Base-by-base conservation (phyloP, 2,113 vertebrate genomes). In the Ophthalmotilapia sp. region DNA sequence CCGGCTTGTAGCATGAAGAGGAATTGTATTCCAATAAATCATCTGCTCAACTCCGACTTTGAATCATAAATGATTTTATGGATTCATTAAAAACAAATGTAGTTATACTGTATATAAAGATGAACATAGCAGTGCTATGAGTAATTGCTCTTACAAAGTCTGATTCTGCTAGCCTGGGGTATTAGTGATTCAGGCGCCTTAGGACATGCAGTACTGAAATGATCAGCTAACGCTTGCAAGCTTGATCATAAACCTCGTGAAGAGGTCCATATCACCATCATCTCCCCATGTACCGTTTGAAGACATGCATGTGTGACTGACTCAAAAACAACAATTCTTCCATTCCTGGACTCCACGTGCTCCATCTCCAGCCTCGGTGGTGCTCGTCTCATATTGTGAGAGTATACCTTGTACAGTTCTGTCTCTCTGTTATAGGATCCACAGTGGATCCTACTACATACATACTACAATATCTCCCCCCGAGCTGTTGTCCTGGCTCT, bases 1-100 rank as follows among this genome's bases (percentile, higher is more conserved):
- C 14, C 53, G 21, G 26, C 23, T 31, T 29, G 23, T 47, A 10
- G 23, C 70, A 45, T 11, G 23, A 29, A 75, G 42, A 75, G 21
- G 23, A 45, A 73, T 5, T 15, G 0, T 47, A 19, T 75, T 75
- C 9, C 68, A 75, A 26, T 75, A 47, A 75, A 47, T 26, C 14
- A 17, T 0, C 9, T 47, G 21, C 40, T 47, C 47, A 47, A 49
- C 15, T 31, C 70, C 0, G 23, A 19, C 42, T 5, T 12, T 19
- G 15, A 49, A 0, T 77, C 45, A 75, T 75, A 29, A 49, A 49
- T 7, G 9, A 31, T 31, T 75, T 47, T 45, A 47, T 47, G 21
- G 40, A 1, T 29, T 73, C 9, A 47, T 47, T 60, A 17, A 47
- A 47, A 47, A 47, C 29, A 62, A 47, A 26, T 10, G 40, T 45